Percentiles rank a stretch among this genome's conserved stretches.
Conservation (phyloP, 2,113 vertebrate genomes). For the Alouatta palliata region DNA sequence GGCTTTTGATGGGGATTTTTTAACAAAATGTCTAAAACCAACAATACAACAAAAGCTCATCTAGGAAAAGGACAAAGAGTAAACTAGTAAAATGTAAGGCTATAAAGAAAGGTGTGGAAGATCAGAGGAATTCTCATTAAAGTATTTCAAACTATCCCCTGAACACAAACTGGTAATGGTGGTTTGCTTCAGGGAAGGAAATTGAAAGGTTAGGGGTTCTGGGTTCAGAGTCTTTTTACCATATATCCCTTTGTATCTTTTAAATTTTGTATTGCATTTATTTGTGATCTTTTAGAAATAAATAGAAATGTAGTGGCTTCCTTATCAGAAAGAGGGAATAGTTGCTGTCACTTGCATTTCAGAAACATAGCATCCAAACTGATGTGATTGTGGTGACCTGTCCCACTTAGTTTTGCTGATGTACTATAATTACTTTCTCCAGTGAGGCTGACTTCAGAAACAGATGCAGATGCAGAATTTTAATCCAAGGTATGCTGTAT, state of each 20-base stretch:
- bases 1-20: conserved; percentile 10
- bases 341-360: conserved; percentile 23
- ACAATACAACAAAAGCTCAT: neutral
- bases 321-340: neutral
- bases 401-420: conserved; percentile 1
- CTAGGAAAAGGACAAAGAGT: neutral
- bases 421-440: conserved; percentile 9
- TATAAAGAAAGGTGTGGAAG: neutral
- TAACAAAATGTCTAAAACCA: neutral
- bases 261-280: neutral
- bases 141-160: neutral
- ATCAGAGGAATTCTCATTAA: neutral
- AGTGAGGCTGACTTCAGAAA: conserved; percentile 39
- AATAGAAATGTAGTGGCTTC: neutral
- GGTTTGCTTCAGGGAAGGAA: neutral
- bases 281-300: conserved; percentile 26
- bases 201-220: neutral
- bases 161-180: neutral
- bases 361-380: neutral
- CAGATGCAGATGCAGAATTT: conserved; percentile 29
- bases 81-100: neutral
- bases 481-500: neutral
- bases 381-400: neutral
- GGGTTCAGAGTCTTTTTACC: neutral
- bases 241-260: neutral